These are phyloP conservation scores for Lycophotia porphyrea DNA, from an alignment of 2,888 invertebrate genomes.

Conservation along the genomic window DNA sequence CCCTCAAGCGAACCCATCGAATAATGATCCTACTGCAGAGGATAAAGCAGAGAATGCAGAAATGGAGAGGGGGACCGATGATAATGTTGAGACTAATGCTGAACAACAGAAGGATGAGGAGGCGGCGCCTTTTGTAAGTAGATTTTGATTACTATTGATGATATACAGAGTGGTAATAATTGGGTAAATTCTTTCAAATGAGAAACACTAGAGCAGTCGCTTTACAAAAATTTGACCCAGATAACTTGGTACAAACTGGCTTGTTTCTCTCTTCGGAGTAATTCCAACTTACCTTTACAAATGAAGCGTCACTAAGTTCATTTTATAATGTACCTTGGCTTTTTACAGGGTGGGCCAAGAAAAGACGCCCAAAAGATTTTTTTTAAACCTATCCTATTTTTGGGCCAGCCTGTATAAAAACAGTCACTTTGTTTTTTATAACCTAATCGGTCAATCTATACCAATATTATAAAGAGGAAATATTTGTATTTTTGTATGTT, in stretches of 20 bases:
- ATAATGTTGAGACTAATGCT: constrained; percentile 88
- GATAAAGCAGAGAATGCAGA: constrained; percentile 88
- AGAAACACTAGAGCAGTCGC: background rate
- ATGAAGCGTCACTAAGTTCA: background rate
- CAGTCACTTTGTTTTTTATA: too few relatives aligned
- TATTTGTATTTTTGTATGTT: too few relatives aligned
- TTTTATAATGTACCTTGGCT: too few relatives aligned
- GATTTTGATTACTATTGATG: background rate
- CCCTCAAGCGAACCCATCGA: constrained; percentile 88
- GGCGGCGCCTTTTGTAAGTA: constrained; percentile 82
- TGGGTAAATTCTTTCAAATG: background rate
- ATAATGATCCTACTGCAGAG: constrained; percentile 86
- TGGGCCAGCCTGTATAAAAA: too few relatives aligned
- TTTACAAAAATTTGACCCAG: background rate
- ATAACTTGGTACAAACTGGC: background rate
- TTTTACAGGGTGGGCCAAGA: too few relatives aligned
- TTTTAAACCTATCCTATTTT: too few relatives aligned
- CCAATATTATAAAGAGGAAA: too few relatives aligned
- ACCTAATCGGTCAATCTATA: too few relatives aligned
- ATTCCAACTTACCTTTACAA: background rate
- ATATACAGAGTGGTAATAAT: background rate
- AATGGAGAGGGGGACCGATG: constrained; percentile 84
- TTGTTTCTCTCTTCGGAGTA: background rate
- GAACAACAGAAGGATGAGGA: constrained; percentile 86
- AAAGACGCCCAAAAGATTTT: too few relatives aligned